phyloP scores from a whole-genome alignment of 2,888 invertebrate genomes.

The Mimumesa dahlbomi region DNA sequence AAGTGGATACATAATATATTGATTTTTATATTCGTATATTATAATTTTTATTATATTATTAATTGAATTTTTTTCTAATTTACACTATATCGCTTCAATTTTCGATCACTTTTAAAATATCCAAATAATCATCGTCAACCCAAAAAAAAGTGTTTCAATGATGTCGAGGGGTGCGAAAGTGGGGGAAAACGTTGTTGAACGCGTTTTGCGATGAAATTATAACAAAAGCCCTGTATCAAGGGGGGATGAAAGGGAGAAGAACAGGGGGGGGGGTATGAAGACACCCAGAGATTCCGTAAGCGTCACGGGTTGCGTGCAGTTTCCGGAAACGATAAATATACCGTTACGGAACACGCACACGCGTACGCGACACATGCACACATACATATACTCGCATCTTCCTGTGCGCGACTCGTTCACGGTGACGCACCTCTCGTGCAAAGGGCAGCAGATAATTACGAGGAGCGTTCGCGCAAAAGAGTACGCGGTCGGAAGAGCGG shows the following conservation, averaged over 20 bases:
- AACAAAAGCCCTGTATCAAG: too few species aligned
- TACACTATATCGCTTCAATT: too few species aligned
- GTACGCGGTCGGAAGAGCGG: slow-evolving; percentile 38
- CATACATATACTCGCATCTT: slow-evolving; percentile 4
- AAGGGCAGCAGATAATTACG: slow-evolving; percentile 57
- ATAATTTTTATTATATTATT: too few species aligned
- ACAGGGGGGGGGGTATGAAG: too few species aligned
- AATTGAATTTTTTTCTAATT: too few species aligned
- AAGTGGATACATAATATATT: neutral
- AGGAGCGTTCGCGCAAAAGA: slow-evolving; percentile 35
- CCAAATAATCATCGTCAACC: too few species aligned
- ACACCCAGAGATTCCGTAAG: slow-evolving; percentile 38
- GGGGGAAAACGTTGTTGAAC: too few species aligned
- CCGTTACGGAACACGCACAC: slow-evolving; percentile 26
- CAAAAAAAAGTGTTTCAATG: too few species aligned
- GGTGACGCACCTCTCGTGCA: slow-evolving; percentile 35
- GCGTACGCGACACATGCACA: neutral
- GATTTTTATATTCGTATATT: too few species aligned
- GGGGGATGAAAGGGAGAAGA: slow-evolving; percentile 14
- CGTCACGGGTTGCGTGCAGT: slow-evolving; percentile 48
- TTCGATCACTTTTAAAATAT: too few species aligned
- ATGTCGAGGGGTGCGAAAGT: too few species aligned
- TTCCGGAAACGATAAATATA: slow-evolving; percentile 71
- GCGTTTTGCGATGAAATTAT: too few species aligned
- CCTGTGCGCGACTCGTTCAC: slow-evolving; percentile 17